phyloP scores from a whole-genome alignment of 2,113 vertebrate species.

The Donacobius atricapilla region DNA sequence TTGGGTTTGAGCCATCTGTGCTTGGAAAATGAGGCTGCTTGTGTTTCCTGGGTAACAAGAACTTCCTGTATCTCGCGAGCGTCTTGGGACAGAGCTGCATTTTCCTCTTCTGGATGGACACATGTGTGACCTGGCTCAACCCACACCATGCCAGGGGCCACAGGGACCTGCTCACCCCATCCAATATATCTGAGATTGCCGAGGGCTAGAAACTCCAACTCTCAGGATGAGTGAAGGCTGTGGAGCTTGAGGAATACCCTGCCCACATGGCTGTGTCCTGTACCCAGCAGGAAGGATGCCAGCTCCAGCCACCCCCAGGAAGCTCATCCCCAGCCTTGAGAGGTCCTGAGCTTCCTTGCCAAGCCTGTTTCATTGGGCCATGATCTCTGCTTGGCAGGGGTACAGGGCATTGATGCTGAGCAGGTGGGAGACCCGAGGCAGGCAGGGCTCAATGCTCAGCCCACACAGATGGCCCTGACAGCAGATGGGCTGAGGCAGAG shows the following conservation, averaged over 20 bases:
- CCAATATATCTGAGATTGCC: not conserved
- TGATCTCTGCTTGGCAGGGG: slow-evolving; percentile 15
- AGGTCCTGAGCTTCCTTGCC: slow-evolving; percentile 37
- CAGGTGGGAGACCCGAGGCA: slow-evolving; percentile 28
- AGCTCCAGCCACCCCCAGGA: slow-evolving; percentile 29
- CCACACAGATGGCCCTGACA: slow-evolving; percentile 44
- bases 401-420: slow-evolving; percentile 19
- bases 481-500: slow-evolving; percentile 14
- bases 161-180: not conserved
- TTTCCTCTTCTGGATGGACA: not conserved
- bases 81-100: not conserved
- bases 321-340: slow-evolving; percentile 32
- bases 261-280: not conserved
- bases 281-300: slow-evolving; percentile 14
- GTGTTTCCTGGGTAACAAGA: not conserved
- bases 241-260: not conserved
- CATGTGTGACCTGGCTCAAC: not conserved
- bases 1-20: not conserved
- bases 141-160: not conserved
- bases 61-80: not conserved
- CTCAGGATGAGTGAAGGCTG: not conserved
- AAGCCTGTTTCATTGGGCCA: not conserved
- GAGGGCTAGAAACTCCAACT: not conserved
- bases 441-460: not conserved
- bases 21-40: not conserved